Conservation (phyloP, 2,888 invertebrate species). For the Mythimna pallens region DNA sequence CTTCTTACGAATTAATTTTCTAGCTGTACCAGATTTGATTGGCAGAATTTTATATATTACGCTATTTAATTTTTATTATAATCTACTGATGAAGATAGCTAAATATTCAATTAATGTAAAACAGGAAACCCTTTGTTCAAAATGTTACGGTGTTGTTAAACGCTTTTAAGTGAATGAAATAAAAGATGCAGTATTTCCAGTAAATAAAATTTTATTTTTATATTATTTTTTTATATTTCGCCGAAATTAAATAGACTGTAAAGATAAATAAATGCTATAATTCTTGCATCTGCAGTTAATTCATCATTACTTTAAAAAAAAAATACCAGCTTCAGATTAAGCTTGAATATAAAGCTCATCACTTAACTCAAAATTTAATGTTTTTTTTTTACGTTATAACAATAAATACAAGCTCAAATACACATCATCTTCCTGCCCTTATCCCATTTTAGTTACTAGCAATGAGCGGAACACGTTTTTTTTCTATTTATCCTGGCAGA, state of each 20-base stretch:
- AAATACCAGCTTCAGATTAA: no score
- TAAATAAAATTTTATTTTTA: not conserved
- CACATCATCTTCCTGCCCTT: no score
- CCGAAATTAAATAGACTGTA: not conserved
- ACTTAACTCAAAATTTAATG: no score
- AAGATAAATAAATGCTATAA: not conserved
- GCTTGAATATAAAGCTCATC: no score
- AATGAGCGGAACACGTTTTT: no score
- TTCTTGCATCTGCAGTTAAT: not conserved
- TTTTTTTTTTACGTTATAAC: no score
- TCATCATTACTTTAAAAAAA: not conserved
- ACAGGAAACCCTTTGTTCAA: constrained; percentile 3
- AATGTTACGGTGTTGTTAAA: constrained; percentile 8
- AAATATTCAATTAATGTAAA: constrained; percentile 35
- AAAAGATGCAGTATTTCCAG: constrained; percentile 21
- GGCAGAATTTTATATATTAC: constrained; percentile 53
- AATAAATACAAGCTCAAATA: no score
- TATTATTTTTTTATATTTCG: not conserved
- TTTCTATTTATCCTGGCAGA: no score
- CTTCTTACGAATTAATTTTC: constrained; percentile 66
- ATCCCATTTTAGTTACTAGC: no score
- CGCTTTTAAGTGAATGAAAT: constrained; percentile 3
- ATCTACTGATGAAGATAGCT: constrained; percentile 27
- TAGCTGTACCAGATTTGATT: constrained; percentile 58
- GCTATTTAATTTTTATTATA: constrained; percentile 41